Evolutionary conservation across 2,888 invertebrate genomes (phyloP).

Genomic region (Aleiodes leptofemur): DNA sequence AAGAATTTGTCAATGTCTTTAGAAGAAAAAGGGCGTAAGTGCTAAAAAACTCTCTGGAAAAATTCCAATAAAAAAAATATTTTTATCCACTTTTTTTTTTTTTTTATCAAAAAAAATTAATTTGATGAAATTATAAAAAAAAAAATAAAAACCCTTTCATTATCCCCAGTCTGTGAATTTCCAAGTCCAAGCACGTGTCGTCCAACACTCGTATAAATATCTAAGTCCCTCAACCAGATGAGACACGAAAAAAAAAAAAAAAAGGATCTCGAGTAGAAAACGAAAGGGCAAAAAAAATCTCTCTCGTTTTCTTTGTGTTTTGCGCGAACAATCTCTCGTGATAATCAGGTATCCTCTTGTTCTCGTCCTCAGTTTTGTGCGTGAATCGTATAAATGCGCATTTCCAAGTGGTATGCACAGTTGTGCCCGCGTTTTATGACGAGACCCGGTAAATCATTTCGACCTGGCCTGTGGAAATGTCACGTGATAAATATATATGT

Average conservation of each 20-base stretch:
- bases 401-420: constrained; percentile 39
- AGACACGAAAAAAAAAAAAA: constrained; percentile 39
- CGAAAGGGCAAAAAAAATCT: constrained; percentile 40
- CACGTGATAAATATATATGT: constrained; percentile 52
- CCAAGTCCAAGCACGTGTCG: constrained; percentile 65
- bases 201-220: constrained; percentile 53
- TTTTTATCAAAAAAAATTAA: neutral
- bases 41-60: no score
- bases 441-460: constrained; percentile 72
- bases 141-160: neutral
- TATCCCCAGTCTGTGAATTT: constrained; percentile 50
- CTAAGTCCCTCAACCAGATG: constrained; percentile 54
- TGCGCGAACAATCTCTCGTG: constrained; percentile 69
- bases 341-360: constrained; percentile 73
- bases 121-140: neutral
- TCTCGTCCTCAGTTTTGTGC: constrained; percentile 56
- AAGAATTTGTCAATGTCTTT: no score
- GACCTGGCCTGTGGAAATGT: constrained; percentile 65
- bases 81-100: neutral
- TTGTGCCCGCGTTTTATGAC: constrained; percentile 68
- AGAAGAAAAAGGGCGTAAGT: no score
- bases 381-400: constrained; percentile 39
- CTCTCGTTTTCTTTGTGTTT: constrained; percentile 59
- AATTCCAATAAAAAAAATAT: no score
- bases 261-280: neutral